Conservation (phyloP, 2,797 vertebrate genomes). For the Propithecus perrieri region DNA sequence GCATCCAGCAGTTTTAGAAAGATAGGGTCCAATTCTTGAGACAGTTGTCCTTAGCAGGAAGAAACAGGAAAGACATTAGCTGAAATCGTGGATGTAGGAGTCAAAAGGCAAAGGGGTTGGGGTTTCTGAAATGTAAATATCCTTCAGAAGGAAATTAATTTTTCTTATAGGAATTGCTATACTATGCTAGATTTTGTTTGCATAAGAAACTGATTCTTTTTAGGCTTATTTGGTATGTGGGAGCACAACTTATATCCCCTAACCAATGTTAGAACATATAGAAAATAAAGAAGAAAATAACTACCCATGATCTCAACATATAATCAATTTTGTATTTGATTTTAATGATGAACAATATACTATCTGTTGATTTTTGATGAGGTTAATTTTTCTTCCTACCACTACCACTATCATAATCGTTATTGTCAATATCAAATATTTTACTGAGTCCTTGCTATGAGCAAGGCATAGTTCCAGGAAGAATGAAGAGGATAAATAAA, state of each 20-base stretch:
- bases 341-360: not conserved
- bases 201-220: not conserved
- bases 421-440: not conserved
- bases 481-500: not conserved
- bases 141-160: not conserved
- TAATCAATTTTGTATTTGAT: not conserved
- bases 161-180: not conserved
- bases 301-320: not conserved
- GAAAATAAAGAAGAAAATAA: not conserved
- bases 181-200: not conserved
- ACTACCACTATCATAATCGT: not conserved
- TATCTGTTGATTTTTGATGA: not conserved
- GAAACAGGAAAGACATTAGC: not conserved
- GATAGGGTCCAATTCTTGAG: not conserved
- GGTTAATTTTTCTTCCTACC: not conserved
- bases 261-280: not conserved
- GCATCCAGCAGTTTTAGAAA: not conserved
- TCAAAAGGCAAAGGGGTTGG: not conserved
- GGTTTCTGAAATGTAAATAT: not conserved
- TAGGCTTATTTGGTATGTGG: not conserved
- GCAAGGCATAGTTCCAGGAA: not conserved
- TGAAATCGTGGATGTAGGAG: not conserved
- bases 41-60: constrained; percentile 32
- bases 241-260: not conserved
- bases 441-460: not conserved